These are phyloP conservation scores for Camponotus vicinus DNA, from an alignment of 1,140 invertebrate species.

Conservation along the genomic window DNA sequence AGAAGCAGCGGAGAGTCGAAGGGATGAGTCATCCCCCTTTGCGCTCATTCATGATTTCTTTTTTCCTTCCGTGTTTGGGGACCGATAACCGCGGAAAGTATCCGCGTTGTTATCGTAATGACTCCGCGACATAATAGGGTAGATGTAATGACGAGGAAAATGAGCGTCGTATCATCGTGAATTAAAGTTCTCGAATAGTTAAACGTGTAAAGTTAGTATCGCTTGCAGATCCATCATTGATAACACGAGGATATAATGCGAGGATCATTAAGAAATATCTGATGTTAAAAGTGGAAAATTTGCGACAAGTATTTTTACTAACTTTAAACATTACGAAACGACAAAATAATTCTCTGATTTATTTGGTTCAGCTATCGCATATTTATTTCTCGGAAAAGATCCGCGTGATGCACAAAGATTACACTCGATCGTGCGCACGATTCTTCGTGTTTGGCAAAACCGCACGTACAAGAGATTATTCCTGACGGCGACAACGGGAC, in stretches of 20 bases:
- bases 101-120: constrained; percentile 38
- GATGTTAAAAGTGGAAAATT: neutral
- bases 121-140: neutral
- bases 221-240: neutral
- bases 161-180: neutral
- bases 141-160: constrained; percentile 28
- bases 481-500: neutral
- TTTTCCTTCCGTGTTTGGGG: neutral
- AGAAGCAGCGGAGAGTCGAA: neutral
- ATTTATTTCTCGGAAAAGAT: neutral
- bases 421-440: neutral
- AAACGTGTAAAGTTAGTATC: neutral
- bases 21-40: constrained; percentile 45
- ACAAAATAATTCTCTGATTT: neutral
- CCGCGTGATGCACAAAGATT: neutral
- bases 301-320: neutral
- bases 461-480: neutral
- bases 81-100: constrained; percentile 45
- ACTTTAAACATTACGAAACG: neutral
- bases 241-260: neutral
- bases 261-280: neutral
- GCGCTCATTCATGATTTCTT: constrained; percentile 62
- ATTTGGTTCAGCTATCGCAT: neutral
- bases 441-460: constrained; percentile 2
- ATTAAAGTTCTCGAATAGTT: constrained; percentile 1